Evolutionary conservation across 2,888 invertebrate genomes (phyloP).

Genomic region (Stramonita haemastoma): DNA sequence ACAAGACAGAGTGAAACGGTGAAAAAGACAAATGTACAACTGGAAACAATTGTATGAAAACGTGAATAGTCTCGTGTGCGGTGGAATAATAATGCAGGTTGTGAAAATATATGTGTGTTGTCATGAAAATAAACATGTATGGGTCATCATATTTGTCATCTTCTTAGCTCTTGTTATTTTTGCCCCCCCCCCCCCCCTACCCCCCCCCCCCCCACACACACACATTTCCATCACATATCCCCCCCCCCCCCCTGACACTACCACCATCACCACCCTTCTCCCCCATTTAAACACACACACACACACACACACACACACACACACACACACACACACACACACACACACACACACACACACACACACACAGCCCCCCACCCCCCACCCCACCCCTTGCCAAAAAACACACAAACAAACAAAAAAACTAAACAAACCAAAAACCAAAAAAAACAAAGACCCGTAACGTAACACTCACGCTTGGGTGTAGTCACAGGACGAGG

Average conservation of each 20-base stretch:
- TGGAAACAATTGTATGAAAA: no score
- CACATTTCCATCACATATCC: background rate
- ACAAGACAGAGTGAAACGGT: no score
- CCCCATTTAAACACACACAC: background rate
- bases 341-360: background rate
- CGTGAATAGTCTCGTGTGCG: no score
- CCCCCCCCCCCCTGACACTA: background rate
- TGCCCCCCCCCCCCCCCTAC: no score
- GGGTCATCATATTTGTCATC: no score
- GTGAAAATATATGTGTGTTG: no score
- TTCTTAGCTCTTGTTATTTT: no score
- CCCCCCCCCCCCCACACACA: background rate
- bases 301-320: background rate
- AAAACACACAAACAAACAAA: background rate
- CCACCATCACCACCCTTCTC: background rate
- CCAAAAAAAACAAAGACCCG: background rate
- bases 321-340: background rate
- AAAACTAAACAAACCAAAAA: background rate
- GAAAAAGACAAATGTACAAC: no score
- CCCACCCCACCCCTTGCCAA: no score
- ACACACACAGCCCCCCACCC: background rate
- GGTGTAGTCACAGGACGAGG: slow-evolving; percentile 11
- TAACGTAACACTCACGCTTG: background rate
- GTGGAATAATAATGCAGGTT: no score
- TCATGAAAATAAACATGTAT: no score